Evolutionary conservation across 2,797 vertebrate genomes (phyloP).

Genomic region (Sphenopsis melanotis): DNA sequence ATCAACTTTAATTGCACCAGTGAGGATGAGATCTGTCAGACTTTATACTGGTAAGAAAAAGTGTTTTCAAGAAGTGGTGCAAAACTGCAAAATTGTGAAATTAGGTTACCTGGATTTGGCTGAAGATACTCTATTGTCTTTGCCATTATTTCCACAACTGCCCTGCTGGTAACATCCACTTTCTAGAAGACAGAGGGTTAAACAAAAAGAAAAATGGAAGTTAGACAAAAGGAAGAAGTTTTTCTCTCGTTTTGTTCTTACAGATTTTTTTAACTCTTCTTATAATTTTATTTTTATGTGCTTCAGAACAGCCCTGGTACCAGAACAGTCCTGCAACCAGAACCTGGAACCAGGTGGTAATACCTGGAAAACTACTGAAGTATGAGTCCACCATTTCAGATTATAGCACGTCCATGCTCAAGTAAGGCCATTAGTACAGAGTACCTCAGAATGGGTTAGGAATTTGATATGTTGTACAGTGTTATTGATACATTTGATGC

Average conservation of each 20-base stretch:
- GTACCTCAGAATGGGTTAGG: neutral
- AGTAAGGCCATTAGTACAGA: neutral
- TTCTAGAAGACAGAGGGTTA: slow-evolving; percentile 74
- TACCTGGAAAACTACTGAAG: neutral
- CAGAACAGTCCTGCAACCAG: neutral
- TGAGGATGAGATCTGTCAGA: neutral
- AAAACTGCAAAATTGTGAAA: neutral
- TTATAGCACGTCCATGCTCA: neutral
- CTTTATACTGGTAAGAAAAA: neutral
- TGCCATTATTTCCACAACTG: slow-evolving; percentile 95
- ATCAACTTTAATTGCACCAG: neutral
- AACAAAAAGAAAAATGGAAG: slow-evolving; percentile 1
- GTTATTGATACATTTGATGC: neutral
- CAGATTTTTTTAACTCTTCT: neutral
- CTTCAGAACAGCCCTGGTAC: neutral
- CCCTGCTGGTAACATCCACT: slow-evolving; percentile 91
- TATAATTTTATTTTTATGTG: neutral
- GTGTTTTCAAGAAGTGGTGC: neutral
- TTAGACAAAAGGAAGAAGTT: neutral
- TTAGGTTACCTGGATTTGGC: slow-evolving; percentile 90
- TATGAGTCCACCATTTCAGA: neutral
- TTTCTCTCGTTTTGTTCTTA: neutral
- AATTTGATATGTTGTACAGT: neutral
- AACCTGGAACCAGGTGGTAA: neutral
- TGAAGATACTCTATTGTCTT: slow-evolving; percentile 97